Base-by-base conservation (phyloP, 1,140 invertebrate genomes). In the Drosophila aff. region DNA sequence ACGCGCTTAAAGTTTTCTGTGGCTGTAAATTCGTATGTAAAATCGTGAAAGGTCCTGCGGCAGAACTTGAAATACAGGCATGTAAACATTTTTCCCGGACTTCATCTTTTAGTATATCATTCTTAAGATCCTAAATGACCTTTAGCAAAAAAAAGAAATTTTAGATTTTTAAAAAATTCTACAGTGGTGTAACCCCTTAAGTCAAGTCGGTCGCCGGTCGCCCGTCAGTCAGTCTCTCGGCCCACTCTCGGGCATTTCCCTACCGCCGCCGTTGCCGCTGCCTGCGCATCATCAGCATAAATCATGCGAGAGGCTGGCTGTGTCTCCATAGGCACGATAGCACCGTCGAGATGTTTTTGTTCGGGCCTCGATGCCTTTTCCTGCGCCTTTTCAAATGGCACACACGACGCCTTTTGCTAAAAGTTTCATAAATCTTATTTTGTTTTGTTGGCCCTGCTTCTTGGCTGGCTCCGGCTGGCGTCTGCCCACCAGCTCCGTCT, bases 351-450 rank as follows among this genome's bases (percentile, higher is more conserved):
- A 76, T 68, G 53, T 60, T 59, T 62, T 66, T 62, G 60, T 61
- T 71, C 60, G 43, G 61, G 38, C 44, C 58, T 79, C 50, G 40
- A 40, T 61, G 59, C 62, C 62, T 79, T 60, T 65, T 81, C 61
- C 58, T 67, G 66, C 49, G 63, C 72, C 71, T 66, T 83, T 87
- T 78, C 81, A 80, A 80, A 79, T 74, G 77, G 62, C 78, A 80
- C 50, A 60, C 67, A 60, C 78, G 81, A 81, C 84, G 85, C 74
- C 85, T 89, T 89, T 84, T 79, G 78, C 85, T 90, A 89, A 89
- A 89, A 89, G 85, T 89, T 90, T 84, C 85, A 90, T 90, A 90
- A 90, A 90, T 90, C 85, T 90, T 90, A 76, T 90, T 81, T 81
- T 67, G 73, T 76, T 79, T 82, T 79, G 82, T 79, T 82, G 75